Evolutionary conservation across 2,797 vertebrate genomes (phyloP).

Genomic region (Sarcophilus harrisii): DNA sequence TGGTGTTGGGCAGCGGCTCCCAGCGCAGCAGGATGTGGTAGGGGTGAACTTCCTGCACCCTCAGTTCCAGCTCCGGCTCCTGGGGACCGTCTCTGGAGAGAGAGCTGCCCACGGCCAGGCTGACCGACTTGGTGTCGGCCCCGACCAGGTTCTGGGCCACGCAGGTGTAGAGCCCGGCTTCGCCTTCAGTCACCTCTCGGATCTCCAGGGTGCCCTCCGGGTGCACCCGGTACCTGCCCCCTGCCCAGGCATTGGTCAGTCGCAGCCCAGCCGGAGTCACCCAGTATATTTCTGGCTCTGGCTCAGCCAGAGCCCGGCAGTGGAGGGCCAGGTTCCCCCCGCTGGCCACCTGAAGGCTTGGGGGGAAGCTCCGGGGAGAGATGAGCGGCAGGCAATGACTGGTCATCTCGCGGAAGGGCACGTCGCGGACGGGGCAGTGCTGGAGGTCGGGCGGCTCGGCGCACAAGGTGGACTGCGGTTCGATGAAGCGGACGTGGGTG

Average conservation of each 20-base stretch:
- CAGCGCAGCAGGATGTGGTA: conserved; percentile 91
- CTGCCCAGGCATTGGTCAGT: conserved; percentile 81
- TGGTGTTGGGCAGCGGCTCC: conserved; percentile 89
- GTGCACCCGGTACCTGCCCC: conserved; percentile 87
- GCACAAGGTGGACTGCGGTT: conserved; percentile 95
- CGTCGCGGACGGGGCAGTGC: conserved; percentile 90
- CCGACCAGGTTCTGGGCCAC: conserved; percentile 96
- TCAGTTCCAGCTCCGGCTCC: conserved; percentile 84
- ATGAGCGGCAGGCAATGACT: conserved; percentile 96
- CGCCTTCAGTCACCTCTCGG: conserved; percentile 83
- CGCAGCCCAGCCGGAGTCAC: conserved; percentile 91
- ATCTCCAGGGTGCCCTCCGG: conserved; percentile 95
- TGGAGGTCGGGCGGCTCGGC: conserved; percentile 95
- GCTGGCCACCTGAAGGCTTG: conserved; percentile 85
- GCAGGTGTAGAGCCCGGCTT: conserved; percentile 96
- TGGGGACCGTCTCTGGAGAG: conserved; percentile 76
- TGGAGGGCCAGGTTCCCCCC: conserved; percentile 89
- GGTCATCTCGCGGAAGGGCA: conserved; percentile 95
- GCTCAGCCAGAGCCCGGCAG: conserved; percentile 95
- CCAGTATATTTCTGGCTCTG: conserved; percentile 95
- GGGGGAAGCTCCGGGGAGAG: conserved; percentile 90
- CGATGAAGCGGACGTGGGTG: conserved; percentile 93
- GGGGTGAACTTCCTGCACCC: conserved; percentile 87
- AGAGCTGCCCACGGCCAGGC: conserved; percentile 86
- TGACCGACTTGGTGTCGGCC: conserved; percentile 93